A percentile compares a stretch with the other conserved stretches of the same genome.
Evolutionary conservation across 2,797 vertebrate species (phyloP).

Genomic region (Poecilia gillii): DNA sequence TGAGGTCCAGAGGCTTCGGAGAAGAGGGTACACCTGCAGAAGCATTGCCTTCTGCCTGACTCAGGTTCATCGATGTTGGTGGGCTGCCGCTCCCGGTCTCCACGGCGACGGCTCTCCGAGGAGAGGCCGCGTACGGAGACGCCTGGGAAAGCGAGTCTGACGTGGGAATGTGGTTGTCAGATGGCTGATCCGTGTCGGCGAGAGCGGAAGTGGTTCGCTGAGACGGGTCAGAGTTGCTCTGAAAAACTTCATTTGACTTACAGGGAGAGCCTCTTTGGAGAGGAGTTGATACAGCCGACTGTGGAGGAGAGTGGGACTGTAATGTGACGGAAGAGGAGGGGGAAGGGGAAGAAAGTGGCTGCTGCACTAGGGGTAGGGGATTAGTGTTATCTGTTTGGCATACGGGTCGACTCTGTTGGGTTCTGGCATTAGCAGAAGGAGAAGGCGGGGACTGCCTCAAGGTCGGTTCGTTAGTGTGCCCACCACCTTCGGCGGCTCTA

Average conservation of each 20-base stretch:
- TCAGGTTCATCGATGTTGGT: conserved; percentile 53
- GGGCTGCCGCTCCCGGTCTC: conserved; percentile 43
- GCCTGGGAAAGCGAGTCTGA: conserved; percentile 49
- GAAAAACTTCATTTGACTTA: conserved; percentile 53
- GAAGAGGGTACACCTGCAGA: conserved; percentile 68
- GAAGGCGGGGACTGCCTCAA: conserved; percentile 58
- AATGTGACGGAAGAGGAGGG: conserved; percentile 47
- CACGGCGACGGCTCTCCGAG: conserved; percentile 24
- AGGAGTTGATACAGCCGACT: conserved; percentile 50
- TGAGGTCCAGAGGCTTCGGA: conserved; percentile 77
- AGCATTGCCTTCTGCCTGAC: conserved; percentile 55
- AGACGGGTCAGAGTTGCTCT: conserved; percentile 45
- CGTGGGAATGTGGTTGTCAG: conserved; percentile 45
- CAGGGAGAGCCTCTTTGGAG: conserved; percentile 55
- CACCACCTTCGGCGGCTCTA: conserved; percentile 56
- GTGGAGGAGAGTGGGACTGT: conserved; percentile 53
- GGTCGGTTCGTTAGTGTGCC: conserved; percentile 66
- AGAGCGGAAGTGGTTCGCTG: conserved; percentile 16
- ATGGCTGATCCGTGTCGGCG: conserved; percentile 39
- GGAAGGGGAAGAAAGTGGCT: conserved; percentile 53
- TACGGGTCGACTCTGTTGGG: conserved; percentile 51
- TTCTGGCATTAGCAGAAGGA: conserved; percentile 49
- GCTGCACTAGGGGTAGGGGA: conserved; percentile 29
- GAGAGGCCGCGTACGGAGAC: conserved; percentile 38
- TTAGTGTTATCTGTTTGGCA: conserved; percentile 69